Base-by-base conservation (phyloP, 2,113 vertebrate species). In the Pseudorhombus dupliciocellatus region DNA sequence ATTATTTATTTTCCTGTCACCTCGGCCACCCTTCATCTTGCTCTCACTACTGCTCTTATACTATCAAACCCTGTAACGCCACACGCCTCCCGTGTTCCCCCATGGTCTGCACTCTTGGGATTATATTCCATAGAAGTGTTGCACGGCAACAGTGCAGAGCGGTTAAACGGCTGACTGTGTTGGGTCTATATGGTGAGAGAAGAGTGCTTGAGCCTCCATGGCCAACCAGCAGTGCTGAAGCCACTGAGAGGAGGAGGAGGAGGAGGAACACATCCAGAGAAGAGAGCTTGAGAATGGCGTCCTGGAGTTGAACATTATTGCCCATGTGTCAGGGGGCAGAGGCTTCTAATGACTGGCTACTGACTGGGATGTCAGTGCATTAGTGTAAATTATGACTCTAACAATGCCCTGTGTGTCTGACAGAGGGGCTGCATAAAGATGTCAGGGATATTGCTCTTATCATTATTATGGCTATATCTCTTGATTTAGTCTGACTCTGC, bases 381-480 rank as follows among this genome's bases (percentile, higher is more conserved):
- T 79, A 77, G 77, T 85, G 71, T 85, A 84, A 90, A 84, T 85
- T 68, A 86, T 75, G 77, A 67, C 77, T 57, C 48, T 26, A 59
- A 78, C 75, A 73, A 81, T 77, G 26, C 62, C 61, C 69, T 18
- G 48, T 18, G 64, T 69, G 73, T 72, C 22, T 57, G 59, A 77
- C 57, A 73, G 59, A 55, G 62, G 42, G 51, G 48, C 53, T 77
- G 84, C 76, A 77, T 76, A 75, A 76, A 84, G 67, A 81, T 64
- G 73, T 84, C 76, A 77, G 61, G 22, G 63, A 73, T 81, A 80
- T 83, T 73, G 75, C 75, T 64, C 44, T 77, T 52, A 68, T 73
- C 52, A 57, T 88, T 75, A 80, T 80, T 75, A 60, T 46, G 37
- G 21, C 25, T 4, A 80, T 83, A 28, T 75, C 66, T 88, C 73